Evolutionary conservation across 2,113 vertebrate species (phyloP), one percentile per base, ranked within the genome.

Genomic region (Myiopsitta monachus): DNA sequence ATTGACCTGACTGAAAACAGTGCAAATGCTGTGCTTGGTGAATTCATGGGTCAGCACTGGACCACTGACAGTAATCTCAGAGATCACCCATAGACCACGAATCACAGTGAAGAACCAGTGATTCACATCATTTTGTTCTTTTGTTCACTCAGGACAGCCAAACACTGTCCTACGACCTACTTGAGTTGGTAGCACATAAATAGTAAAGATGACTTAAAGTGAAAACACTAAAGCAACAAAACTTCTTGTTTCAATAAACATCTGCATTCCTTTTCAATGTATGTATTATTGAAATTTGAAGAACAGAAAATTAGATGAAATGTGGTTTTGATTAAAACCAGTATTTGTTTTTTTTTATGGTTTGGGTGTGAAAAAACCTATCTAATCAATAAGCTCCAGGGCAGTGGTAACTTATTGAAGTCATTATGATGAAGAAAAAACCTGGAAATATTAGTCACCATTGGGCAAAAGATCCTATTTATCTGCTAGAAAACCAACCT

Each of bases 211-310:
- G 54, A 85, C 28, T 86, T 46, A 27, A 63, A 85, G 30, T 62
- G 68, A 77, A 94, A 96, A 92, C 39, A 83, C 30, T 51, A 80
- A 81, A 81, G 75, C 38, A 83, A 57, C 7, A 85, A 57, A 90
- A 77, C 54, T 91, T 87, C 47, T 93, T 88, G 68, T 96, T 96
- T 95, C 90, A 96, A 87, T 96, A 94, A 96, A 87, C 54, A 85
- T 80, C 28, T 36, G 72, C 64, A 52, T 86, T 95, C 82, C 43
- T 52, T 73, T 80, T 59, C 18, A 81, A 70, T 27, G 36, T 55
- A 77, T 49, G 36, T 64, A 36, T 93, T 90, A 87, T 86, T 81
- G 72, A 94, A 94, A 92, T 76, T 6, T 47, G 63, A 89, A 91
- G 67, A 83, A 95, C 18, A 82, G 62, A 89, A 83, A 70, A 88